Base-by-base conservation (phyloP, 2,113 vertebrate species). In the Corydoras maculifer region DNA sequence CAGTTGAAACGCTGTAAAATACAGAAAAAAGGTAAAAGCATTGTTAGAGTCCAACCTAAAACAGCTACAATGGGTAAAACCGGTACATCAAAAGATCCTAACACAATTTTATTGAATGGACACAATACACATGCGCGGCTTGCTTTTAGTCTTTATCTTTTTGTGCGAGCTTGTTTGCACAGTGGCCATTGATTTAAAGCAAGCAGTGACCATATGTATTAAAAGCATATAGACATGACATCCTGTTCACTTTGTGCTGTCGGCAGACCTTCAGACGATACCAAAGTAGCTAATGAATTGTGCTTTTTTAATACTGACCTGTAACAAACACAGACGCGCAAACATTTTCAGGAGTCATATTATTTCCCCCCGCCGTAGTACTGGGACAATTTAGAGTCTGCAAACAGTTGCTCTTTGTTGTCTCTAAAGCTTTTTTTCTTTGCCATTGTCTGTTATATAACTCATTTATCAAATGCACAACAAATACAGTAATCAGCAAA, bases 351-450 rank as follows among this genome's bases (percentile, higher is more conserved):
- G 11, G 53, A 51, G 8, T 25, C 71, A 32, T 75, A 62, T 73
- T 73, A 25, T 79, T 65, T 43, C n/a, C 29, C 31, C 30, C 65
- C 68, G 60, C 65, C 68, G 55, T 80, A 62, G 66, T 62, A 68
- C 59, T 50, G 11, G 30, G 53, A n/a, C 62, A 77, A 67, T 65
- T 69, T 62, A 54, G 48, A 70, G 63, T 74, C 65, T 54, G 68
- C 75, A 68, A 75, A 62, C 9, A 53, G 9, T 67, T 72, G 62
- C 50, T 73, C 74, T 79, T 58, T 75, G 72, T 75, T 82, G 82
- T 43, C 76, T 30, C 31, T 18, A 12, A 71, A 55, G 12, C 58
- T 67, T 63, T 67, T 62, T 67, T 12, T 75, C 18, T 71, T 3
- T 60, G n/a, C 35, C 49, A 62, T 69, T 60, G 53, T 55, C 63